These are phyloP conservation scores for Mactra quadrangularis DNA, from an alignment of 1,140 invertebrate genomes.

Conservation along the genomic window DNA sequence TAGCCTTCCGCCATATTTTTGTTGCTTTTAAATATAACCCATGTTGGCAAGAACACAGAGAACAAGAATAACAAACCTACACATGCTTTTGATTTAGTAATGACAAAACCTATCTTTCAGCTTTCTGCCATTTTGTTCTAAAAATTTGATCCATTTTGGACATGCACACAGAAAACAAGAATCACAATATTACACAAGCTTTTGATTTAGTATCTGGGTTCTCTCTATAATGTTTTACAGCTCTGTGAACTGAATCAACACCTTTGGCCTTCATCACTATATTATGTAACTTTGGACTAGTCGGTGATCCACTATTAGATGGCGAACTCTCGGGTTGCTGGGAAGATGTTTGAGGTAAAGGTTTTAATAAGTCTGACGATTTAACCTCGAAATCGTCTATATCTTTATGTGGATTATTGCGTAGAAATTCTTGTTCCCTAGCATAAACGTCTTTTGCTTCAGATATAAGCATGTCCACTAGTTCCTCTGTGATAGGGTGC, in stretches of 20 bases:
- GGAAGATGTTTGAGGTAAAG: constrained; percentile 7
- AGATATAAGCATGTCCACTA: constrained; percentile 65
- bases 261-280: constrained; percentile 45
- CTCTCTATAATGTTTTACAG: constrained; percentile 44
- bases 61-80: no score
- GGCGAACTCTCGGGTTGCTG: constrained; percentile 1
- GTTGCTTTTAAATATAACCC: no score
- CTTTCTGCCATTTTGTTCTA: no score
- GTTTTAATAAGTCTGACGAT: constrained; percentile 16
- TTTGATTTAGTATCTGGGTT: constrained; percentile 21
- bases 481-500: constrained; percentile 70
- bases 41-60: no score
- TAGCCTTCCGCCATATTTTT: no score
- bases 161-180: no score
- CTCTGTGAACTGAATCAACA: constrained; percentile 32
- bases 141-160: no score
- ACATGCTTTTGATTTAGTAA: no score
- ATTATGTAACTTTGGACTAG: constrained; percentile 12
- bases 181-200: constrained; percentile 58
- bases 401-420: constrained; percentile 65
- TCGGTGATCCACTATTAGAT: neutral
- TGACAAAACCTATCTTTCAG: no score
- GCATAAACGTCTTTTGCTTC: constrained; percentile 70
- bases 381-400: constrained; percentile 66
- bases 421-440: constrained; percentile 68